Conservation (phyloP, 2,113 vertebrate species). For the Glaucidium brasilianum region DNA sequence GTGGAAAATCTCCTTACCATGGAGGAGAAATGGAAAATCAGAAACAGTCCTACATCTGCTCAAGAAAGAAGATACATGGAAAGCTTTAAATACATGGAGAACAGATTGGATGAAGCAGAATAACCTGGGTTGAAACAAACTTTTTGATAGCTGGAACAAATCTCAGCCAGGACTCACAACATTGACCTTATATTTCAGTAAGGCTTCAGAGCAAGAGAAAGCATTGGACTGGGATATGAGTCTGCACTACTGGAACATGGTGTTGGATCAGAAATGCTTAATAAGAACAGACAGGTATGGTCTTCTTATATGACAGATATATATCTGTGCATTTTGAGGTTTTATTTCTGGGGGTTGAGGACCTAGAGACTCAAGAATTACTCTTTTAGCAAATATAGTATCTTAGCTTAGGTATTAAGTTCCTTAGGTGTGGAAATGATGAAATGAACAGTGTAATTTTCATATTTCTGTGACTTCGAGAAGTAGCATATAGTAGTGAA, state of each 20-base stretch:
- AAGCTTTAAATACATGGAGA: background rate
- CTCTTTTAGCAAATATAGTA: background rate
- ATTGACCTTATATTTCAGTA: background rate
- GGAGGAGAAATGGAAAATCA: background rate
- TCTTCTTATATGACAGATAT: background rate
- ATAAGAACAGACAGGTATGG: background rate
- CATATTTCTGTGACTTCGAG: background rate
- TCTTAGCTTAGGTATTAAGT: background rate
- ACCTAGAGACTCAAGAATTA: background rate
- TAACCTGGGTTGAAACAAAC: background rate
- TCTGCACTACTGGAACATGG: background rate
- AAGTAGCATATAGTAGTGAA: background rate
- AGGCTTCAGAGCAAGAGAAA: background rate
- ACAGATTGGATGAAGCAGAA: background rate
- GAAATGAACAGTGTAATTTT: background rate
- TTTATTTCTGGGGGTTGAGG: background rate
- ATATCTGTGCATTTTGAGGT: background rate
- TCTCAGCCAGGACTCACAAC: too few relatives aligned
- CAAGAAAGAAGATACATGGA: background rate
- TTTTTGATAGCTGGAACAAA: background rate
- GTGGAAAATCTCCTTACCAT: background rate
- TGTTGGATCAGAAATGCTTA: background rate
- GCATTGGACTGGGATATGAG: background rate
- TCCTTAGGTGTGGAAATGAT: background rate
- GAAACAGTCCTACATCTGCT: background rate